phyloP scores from a whole-genome alignment of 1,140 invertebrate species.

The Cydia splendana region DNA sequence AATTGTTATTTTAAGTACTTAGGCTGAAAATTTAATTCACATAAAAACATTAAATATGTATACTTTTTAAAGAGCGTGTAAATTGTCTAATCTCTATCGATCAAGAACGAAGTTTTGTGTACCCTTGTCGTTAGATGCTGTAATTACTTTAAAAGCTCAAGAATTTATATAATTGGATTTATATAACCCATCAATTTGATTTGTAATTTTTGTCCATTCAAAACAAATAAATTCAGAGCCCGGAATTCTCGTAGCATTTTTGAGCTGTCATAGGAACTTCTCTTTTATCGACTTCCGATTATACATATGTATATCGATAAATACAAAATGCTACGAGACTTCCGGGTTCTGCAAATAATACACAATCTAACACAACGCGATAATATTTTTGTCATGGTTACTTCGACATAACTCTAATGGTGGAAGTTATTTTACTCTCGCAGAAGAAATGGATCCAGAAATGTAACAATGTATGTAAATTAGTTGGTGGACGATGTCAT shows the following conservation, averaged over 20 bases:
- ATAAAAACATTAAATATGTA: too few relatives aligned
- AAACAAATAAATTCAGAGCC: too few relatives aligned
- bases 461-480: slow-evolving; percentile 13
- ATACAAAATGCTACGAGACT: too few relatives aligned
- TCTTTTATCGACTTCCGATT: too few relatives aligned
- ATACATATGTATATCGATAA: too few relatives aligned
- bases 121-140: not conserved
- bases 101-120: not conserved
- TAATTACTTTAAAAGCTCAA: not conserved
- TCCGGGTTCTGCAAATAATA: too few relatives aligned
- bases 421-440: slow-evolving; percentile 27
- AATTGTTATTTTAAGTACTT: too few relatives aligned
- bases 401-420: slow-evolving; percentile 1
- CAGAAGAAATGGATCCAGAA: slow-evolving; percentile 10
- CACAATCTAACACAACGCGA: not conserved
- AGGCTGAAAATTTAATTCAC: too few relatives aligned
- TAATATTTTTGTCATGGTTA: not conserved
- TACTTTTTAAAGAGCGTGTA: too few relatives aligned
- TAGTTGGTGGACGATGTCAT: not conserved
- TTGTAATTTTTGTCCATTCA: not conserved
- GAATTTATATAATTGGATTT: not conserved
- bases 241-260: too few relatives aligned
- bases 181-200: not conserved
- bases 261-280: too few relatives aligned
- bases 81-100: too few relatives aligned